These are phyloP conservation scores for Erpornis zantholeuca DNA, from an alignment of 2,113 vertebrate species.

Conservation along the genomic window DNA sequence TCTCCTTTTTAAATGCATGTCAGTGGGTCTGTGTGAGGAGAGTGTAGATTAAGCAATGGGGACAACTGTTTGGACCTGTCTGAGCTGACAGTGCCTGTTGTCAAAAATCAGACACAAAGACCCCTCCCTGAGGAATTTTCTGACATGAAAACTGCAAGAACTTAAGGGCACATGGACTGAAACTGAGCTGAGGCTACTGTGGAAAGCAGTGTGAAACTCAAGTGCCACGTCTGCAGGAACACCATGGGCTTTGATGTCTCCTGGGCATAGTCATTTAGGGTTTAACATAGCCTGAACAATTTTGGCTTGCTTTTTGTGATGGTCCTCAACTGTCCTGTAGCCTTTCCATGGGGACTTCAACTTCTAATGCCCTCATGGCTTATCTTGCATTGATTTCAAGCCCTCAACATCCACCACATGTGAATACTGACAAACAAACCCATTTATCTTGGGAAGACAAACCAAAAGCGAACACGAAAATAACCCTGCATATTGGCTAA, in stretches of 20 bases:
- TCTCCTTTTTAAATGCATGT: neutral
- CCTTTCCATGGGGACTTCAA: neutral
- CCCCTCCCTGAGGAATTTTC: neutral
- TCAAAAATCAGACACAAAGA: neutral
- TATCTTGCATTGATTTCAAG: neutral
- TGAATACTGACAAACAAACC: neutral
- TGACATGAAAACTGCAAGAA: neutral
- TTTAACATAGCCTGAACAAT: rapidly evolving
- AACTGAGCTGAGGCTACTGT: neutral
- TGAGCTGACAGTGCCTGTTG: neutral
- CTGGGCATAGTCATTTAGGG: neutral
- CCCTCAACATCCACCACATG: neutral
- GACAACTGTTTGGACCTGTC: neutral
- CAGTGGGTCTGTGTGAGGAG: neutral
- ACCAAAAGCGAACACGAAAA: neutral
- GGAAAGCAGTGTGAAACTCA: neutral
- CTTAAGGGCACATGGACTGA: neutral
- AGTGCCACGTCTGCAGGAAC: neutral
- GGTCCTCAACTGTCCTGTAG: rapidly evolving
- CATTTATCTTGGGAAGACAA: neutral
- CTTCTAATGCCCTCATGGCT: neutral
- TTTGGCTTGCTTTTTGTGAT: neutral
- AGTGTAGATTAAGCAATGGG: neutral
- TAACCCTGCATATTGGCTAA: neutral
- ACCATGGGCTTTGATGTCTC: neutral